A percentile compares a stretch with the other conserved stretches of the same genome.
Evolutionary conservation across 2,113 vertebrate genomes (phyloP).

Genomic region (Paradisaea rubra): DNA sequence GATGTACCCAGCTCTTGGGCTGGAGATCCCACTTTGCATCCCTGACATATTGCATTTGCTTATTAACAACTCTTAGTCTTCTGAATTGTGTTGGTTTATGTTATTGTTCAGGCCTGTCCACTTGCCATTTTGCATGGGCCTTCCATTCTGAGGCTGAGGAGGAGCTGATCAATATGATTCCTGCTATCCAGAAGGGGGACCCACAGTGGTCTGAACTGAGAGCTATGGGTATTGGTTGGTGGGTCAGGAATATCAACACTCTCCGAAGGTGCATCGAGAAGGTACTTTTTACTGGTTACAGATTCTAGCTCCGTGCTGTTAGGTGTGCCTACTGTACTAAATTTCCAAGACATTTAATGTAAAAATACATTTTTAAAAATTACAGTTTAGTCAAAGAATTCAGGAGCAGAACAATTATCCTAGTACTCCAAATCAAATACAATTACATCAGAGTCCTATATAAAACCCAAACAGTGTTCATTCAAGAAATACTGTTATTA

Average conservation of each 20-base stretch:
- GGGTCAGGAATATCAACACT: conserved; percentile 96
- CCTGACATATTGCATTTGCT: not conserved
- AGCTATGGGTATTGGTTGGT: conserved; percentile 95
- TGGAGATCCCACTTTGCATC: not conserved
- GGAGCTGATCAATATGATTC: conserved; percentile 95
- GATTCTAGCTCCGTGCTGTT: not conserved
- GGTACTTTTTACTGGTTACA: conserved; percentile 66
- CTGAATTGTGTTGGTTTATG: not conserved
- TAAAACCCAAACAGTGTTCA: not conserved
- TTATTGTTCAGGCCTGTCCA: conserved; percentile 83
- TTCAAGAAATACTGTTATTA: not conserved
- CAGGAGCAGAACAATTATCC: not conserved
- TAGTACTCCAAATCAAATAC: not conserved
- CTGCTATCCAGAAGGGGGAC: conserved; percentile 94
- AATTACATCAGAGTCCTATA: not conserved
- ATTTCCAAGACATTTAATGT: not conserved
- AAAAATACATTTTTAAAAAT: not conserved
- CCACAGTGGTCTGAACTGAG: conserved; percentile 95
- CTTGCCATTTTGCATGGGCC: conserved; percentile 98
- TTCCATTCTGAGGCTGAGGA: conserved; percentile 98
- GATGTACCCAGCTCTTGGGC: not conserved
- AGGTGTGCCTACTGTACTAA: not conserved
- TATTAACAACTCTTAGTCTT: not conserved
- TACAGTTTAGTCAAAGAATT: not conserved
- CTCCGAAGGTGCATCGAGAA: conserved; percentile 95